Evolutionary conservation across 2,888 invertebrate species (phyloP).

Genomic region (Spisula subtruncata): DNA sequence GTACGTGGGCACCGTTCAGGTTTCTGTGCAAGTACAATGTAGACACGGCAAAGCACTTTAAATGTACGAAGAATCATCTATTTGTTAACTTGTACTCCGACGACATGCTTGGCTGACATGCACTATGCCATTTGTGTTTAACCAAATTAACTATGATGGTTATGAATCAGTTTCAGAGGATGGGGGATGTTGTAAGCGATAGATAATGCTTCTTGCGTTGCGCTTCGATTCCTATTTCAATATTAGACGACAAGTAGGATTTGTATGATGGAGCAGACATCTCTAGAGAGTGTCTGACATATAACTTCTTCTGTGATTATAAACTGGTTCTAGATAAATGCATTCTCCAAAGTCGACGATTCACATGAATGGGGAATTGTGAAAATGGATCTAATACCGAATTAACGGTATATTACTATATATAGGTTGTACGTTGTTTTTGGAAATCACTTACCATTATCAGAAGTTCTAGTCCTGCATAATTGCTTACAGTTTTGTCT

Average conservation of each 20-base stretch:
- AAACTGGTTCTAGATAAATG: slow-evolving; percentile 3
- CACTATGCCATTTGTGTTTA: too few relatives aligned
- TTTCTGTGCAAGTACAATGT: too few relatives aligned
- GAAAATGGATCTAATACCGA: neutral
- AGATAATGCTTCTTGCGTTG: neutral
- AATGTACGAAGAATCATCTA: too few relatives aligned
- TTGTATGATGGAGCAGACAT: neutral
- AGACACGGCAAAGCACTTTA: too few relatives aligned
- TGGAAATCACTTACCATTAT: neutral
- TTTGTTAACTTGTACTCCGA: too few relatives aligned
- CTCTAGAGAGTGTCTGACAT: neutral
- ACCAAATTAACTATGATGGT: too few relatives aligned
- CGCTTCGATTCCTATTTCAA: neutral
- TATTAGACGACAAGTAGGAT: neutral
- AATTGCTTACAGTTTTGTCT: neutral
- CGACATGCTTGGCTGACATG: too few relatives aligned
- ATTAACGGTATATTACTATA: slow-evolving; percentile 5
- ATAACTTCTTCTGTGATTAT: neutral
- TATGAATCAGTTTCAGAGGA: too few relatives aligned
- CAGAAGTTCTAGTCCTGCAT: neutral
- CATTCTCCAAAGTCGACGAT: neutral
- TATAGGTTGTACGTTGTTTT: neutral
- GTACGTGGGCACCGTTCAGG: too few relatives aligned
- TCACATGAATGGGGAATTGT: neutral
- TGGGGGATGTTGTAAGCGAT: too few relatives aligned